Evolutionary conservation across 2,113 vertebrate genomes (phyloP), one percentile per base, ranked within the genome.

Genomic region (Cyanoramphus novaezelandiae): DNA sequence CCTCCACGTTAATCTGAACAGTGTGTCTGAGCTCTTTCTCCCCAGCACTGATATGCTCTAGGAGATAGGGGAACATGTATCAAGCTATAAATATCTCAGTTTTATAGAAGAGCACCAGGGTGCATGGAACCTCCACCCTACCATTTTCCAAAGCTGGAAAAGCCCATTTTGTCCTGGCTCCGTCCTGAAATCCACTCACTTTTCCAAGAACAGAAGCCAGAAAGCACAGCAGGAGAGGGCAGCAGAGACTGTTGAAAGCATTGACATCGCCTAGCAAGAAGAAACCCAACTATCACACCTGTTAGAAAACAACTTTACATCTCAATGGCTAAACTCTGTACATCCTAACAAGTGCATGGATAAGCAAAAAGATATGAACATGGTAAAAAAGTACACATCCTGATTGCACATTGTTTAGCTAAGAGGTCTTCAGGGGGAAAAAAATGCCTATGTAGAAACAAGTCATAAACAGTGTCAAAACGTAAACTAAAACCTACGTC

Each of bases 191-290:
- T 46, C 25, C 20, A 18, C 37, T 86, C 55, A 15, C 18, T 95
- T n/a, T 39, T 81, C 60, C 88, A 90, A 49, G 65, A 82, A 46
- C 23, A 70, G 31, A 67, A 86, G 70, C 11, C 92, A 96, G 71
- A 74, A 76, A 79, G 79, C 90, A 92, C 83, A 97, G 95, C 96
- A 97, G 94, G 95, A 96, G 93, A 97, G 97, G 93, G 96, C 96
- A 97, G 96, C 88, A 95, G 92, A 97, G 91, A 69, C 94, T 94
- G 76, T 80, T 71, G 57, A 52, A 88, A 76, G 79, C 50, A 84
- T 91, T 47, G 39, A 55, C 11, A 27, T 12, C 5, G 13, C 21
- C 52, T 10, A 57, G 57, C 78, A 80, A 57, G 21, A 76, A 49
- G n/a, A 87, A 92, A 37, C 8, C 29, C 68, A 64, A 60, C 18